Conservation (phyloP, 2,888 invertebrate species). For the Cetonia aurata region DNA sequence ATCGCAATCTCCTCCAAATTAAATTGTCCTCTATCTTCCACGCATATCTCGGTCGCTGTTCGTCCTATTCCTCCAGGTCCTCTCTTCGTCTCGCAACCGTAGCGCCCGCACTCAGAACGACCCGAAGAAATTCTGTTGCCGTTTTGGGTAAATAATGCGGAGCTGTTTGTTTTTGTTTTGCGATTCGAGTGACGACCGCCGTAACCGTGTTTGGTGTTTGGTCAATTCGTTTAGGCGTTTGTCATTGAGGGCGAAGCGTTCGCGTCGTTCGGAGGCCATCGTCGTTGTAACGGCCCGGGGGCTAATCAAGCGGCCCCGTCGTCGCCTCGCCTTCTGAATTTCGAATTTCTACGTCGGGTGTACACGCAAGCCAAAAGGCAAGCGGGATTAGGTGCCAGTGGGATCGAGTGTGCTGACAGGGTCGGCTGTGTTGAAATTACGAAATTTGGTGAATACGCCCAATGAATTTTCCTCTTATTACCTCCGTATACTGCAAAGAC, state of each 20-base stretch:
- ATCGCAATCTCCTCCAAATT: constrained; percentile 37
- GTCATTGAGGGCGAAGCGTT: constrained; percentile 57
- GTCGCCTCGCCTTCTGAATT: constrained; percentile 55
- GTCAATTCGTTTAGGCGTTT: constrained; percentile 65
- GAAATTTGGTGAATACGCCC: too few relatives aligned
- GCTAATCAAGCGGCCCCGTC: constrained; percentile 56
- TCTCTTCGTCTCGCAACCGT: neutral
- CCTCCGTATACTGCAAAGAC: too few relatives aligned
- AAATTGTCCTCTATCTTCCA: constrained; percentile 37
- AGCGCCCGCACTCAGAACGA: neutral
- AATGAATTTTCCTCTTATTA: too few relatives aligned
- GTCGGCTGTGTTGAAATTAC: too few relatives aligned
- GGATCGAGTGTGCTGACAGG: too few relatives aligned
- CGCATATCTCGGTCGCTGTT: constrained; percentile 12
- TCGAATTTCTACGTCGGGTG: constrained; percentile 43
- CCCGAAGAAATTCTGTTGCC: constrained; percentile 32
- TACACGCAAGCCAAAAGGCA: too few relatives aligned
- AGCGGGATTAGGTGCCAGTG: too few relatives aligned
- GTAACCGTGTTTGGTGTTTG: constrained; percentile 65
- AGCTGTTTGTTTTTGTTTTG: constrained; percentile 57
- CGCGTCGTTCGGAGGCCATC: constrained; percentile 53
- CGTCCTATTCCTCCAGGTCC: neutral
- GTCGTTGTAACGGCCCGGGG: constrained; percentile 50
- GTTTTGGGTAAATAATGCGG: constrained; percentile 24
- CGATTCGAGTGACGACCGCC: constrained; percentile 60